phyloP scores from a whole-genome alignment of 2,113 vertebrate species.

The Mus spicilegus region DNA sequence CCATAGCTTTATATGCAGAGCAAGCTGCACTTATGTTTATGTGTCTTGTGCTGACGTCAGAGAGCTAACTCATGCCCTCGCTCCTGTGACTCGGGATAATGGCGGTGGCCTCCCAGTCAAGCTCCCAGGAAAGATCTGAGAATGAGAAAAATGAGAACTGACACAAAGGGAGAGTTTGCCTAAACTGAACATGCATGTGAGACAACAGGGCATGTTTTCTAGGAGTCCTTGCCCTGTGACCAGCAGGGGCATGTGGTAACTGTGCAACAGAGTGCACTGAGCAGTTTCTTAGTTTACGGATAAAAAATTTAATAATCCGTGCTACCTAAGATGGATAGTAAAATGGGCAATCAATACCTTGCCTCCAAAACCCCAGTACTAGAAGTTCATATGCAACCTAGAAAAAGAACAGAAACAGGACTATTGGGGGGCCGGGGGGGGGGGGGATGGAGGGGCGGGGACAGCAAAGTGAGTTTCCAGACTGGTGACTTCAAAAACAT shows the following conservation, averaged over 20 bases:
- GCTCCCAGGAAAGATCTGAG: constrained; percentile 2
- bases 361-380: neutral
- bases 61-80: constrained; percentile 14
- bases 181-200: constrained; percentile 3
- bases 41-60: constrained; percentile 5
- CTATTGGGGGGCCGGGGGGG: neutral
- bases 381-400: neutral
- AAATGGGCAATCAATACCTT: neutral
- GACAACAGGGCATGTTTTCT: neutral
- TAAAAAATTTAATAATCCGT: constrained; percentile 29
- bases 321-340: neutral
- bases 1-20: neutral
- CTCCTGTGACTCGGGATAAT: neutral
- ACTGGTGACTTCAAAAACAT: neutral
- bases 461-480: neutral
- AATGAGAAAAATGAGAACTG: constrained; percentile 42
- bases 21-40: constrained; percentile 26
- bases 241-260: constrained; percentile 14
- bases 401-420: neutral
- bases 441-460: too few species aligned
- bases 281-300: constrained; percentile 44
- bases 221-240: constrained; percentile 8
- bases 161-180: constrained; percentile 30
- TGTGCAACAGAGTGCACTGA: constrained; percentile 17
- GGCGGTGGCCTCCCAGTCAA: neutral